These are phyloP conservation scores for Drosophila mayri DNA, from an alignment of 1,140 invertebrate genomes.

Conservation along the genomic window DNA sequence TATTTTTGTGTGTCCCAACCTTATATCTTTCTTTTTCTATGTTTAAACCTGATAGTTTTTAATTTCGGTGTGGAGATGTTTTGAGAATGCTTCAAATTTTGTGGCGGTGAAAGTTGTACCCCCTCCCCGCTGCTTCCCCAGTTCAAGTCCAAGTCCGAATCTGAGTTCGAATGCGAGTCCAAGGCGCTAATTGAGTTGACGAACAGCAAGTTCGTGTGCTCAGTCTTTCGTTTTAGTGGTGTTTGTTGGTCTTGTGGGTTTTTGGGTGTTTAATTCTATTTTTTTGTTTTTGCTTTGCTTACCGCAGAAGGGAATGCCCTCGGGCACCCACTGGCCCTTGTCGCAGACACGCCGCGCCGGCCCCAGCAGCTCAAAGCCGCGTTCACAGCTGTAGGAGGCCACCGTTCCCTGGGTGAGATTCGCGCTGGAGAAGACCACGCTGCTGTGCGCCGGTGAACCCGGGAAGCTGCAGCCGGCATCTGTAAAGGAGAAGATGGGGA, in stretches of 20 bases:
- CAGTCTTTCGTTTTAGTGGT: conserved; percentile 63
- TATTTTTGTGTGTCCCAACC: too few species aligned
- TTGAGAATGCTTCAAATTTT: conserved; percentile 72
- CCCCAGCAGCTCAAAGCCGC: conserved; percentile 95
- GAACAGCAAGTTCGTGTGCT: conserved; percentile 67
- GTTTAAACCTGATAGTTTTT: not conserved
- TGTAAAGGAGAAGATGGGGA: conserved; percentile 26
- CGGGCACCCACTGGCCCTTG: conserved; percentile 94
- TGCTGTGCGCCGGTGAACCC: conserved; percentile 96
- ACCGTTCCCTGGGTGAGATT: conserved; percentile 88
- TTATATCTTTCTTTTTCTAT: too few species aligned
- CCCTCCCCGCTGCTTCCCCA: not conserved
- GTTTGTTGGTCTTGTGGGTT: not conserved
- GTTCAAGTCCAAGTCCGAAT: conserved; percentile 14
- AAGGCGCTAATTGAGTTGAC: conserved; percentile 60
- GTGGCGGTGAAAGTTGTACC: conserved; percentile 62
- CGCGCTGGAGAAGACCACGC: conserved; percentile 91
- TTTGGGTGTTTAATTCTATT: conserved; percentile 84
- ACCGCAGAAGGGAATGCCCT: conserved; percentile 98
- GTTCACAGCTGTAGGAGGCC: conserved; percentile 94
- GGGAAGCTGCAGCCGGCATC: conserved; percentile 91
- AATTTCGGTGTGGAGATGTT: conserved; percentile 31
- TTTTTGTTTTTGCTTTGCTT: conserved; percentile 84
- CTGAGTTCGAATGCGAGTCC: conserved; percentile 35
- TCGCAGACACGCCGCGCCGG: conserved; percentile 92